Percentiles rank a stretch among this genome's conserved stretches.
Conservation (phyloP, 2,888 invertebrate genomes). For the Drosophila quinaria region DNA sequence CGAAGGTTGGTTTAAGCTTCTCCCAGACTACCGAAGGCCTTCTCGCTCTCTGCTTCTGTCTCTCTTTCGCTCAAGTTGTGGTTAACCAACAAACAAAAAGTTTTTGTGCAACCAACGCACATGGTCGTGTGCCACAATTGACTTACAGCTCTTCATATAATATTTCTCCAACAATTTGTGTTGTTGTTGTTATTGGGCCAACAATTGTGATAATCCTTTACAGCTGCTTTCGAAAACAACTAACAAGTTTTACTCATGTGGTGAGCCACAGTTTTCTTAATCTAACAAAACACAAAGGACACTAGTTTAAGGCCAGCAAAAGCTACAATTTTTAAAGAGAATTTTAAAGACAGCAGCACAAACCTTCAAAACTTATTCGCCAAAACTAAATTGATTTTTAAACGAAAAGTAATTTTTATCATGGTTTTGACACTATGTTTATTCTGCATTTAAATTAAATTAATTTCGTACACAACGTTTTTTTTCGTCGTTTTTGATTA, state of each 20-base stretch:
- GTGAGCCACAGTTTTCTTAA: constrained; percentile 28
- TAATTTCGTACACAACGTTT: too few species aligned
- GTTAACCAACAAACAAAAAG: constrained; percentile 44
- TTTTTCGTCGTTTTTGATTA: too few species aligned
- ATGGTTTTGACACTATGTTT: too few species aligned
- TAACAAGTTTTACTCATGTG: constrained; percentile 40
- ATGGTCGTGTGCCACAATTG: constrained; percentile 65
- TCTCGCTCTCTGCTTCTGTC: not conserved
- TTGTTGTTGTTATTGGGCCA: constrained; percentile 33
- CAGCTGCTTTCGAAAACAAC: constrained; percentile 29
- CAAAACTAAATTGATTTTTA: too few species aligned
- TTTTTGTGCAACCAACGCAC: constrained; percentile 51
- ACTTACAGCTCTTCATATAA: constrained; percentile 63
- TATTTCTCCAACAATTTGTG: constrained; percentile 24
- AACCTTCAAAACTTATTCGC: too few species aligned
- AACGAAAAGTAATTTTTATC: too few species aligned
- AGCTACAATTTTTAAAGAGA: not conserved
- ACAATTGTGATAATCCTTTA: constrained; percentile 60
- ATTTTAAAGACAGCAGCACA: not conserved
- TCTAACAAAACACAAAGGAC: constrained; percentile 14
- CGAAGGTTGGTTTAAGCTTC: constrained; percentile 36
- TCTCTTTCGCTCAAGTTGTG: constrained; percentile 21
- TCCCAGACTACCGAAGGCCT: constrained; percentile 9
- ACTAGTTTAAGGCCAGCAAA: constrained; percentile 6
- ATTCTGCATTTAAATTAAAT: too few species aligned